Percentiles rank a stretch among this genome's conserved stretches.
Evolutionary conservation across 2,797 vertebrate genomes (phyloP).

Genomic region (Alectoris magna): DNA sequence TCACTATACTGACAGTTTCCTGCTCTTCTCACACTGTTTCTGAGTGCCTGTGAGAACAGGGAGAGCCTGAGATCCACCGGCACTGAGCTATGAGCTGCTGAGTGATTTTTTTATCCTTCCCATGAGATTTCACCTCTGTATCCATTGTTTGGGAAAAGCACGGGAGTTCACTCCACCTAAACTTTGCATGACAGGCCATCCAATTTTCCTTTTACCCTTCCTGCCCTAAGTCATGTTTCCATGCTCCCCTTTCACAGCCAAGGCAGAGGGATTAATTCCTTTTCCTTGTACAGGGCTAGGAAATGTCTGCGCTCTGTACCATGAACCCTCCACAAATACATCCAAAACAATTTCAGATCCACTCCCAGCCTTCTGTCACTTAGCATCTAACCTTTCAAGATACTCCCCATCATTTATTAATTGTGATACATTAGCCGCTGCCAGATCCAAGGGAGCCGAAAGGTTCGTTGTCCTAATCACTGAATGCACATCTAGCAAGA

Average conservation of each 20-base stretch:
- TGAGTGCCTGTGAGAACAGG: neutral
- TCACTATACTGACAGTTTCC: neutral
- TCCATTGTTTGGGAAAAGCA: neutral
- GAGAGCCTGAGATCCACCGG: neutral
- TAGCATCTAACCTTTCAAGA: neutral
- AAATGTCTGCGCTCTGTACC: fast-evolving
- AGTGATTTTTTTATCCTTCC: neutral
- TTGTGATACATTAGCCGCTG: neutral
- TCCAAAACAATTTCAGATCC: neutral
- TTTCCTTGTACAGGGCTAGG: neutral
- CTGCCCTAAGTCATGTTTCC: neutral
- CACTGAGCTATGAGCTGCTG: neutral
- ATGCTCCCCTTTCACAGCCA: neutral
- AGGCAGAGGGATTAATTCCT: neutral
- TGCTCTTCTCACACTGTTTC: neutral
- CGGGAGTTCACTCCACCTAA: neutral
- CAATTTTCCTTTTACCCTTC: neutral
- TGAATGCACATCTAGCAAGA: neutral
- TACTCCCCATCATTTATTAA: neutral
- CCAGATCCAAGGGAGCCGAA: conserved; percentile 48
- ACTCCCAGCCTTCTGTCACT: neutral
- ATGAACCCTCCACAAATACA: neutral
- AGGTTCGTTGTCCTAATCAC: conserved; percentile 33
- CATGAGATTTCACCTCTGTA: neutral
- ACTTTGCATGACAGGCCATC: neutral